A percentile compares a stretch with the other conserved stretches of the same genome.
Evolutionary conservation across 2,797 vertebrate genomes (phyloP).

Genomic region (Sebastolobus altivelis): DNA sequence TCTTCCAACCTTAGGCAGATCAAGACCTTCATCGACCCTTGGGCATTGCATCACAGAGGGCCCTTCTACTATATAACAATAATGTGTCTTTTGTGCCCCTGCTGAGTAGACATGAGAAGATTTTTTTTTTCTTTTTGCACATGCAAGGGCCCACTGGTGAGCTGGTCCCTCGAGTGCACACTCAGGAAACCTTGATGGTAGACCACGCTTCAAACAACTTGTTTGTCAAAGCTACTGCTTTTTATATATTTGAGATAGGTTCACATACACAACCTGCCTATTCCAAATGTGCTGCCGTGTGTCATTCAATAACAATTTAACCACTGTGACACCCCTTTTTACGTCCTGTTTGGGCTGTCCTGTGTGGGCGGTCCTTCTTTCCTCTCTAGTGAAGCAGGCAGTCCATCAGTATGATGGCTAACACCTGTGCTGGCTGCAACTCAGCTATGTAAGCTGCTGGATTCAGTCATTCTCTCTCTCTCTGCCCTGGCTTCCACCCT

Average conservation of each 20-base stretch:
- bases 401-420: not conserved
- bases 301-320: not conserved
- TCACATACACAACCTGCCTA: not conserved
- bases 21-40: not conserved
- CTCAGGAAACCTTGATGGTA: not conserved
- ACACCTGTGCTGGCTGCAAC: conserved; percentile 4
- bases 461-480: not conserved
- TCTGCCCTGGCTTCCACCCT: not conserved
- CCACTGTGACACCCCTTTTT: not conserved
- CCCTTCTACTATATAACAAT: not conserved
- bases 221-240: not conserved
- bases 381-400: not conserved
- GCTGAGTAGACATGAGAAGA: not conserved
- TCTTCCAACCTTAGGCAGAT: not conserved
- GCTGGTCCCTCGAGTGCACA: not conserved
- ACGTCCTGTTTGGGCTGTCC: not conserved
- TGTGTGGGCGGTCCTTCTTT: not conserved
- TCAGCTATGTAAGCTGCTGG: not conserved
- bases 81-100: not conserved
- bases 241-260: not conserved
- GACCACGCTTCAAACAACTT: not conserved
- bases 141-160: not conserved
- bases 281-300: not conserved
- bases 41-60: not conserved
- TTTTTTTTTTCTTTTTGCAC: conserved; percentile 5